Evolutionary conservation across 2,888 invertebrate species (phyloP).

Genomic region (Acrocera orbiculus): DNA sequence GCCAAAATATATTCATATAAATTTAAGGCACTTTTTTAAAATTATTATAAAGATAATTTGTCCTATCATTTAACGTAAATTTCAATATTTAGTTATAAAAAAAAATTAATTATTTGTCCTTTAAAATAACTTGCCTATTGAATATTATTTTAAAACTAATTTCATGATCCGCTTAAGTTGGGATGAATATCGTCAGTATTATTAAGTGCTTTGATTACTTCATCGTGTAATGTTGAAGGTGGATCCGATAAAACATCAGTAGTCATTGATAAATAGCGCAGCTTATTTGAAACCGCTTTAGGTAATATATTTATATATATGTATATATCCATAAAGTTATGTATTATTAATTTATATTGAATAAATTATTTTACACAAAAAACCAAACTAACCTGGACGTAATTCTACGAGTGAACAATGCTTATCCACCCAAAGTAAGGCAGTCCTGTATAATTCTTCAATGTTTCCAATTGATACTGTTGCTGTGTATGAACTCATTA

Average conservation of each 20-base stretch:
- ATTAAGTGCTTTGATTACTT: conserved; percentile 61
- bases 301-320: conserved; percentile 18
- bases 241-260: conserved; percentile 88
- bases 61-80: too few relatives aligned
- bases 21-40: too few relatives aligned
- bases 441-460: conserved; percentile 80
- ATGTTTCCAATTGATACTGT: conserved; percentile 82
- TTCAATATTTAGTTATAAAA: too few relatives aligned
- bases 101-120: too few relatives aligned
- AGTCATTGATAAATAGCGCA: conserved; percentile 75
- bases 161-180: conserved; percentile 19
- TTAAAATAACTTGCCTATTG: too few relatives aligned
- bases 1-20: too few relatives aligned
- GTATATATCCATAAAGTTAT: background rate
- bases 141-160: too few relatives aligned
- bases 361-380: background rate
- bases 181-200: conserved; percentile 27
- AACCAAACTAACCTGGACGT: conserved; percentile 56
- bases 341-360: background rate
- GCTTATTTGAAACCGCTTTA: conserved; percentile 81
- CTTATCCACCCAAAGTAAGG: conserved; percentile 88
- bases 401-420: conserved; percentile 89
- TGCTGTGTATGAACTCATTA: conserved; percentile 79
- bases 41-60: too few relatives aligned
- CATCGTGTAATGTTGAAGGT: conserved; percentile 63